Evolutionary conservation across 2,888 invertebrate genomes (phyloP), one percentile per base, ranked within the genome.

Genomic region (Cheilosia soror): DNA sequence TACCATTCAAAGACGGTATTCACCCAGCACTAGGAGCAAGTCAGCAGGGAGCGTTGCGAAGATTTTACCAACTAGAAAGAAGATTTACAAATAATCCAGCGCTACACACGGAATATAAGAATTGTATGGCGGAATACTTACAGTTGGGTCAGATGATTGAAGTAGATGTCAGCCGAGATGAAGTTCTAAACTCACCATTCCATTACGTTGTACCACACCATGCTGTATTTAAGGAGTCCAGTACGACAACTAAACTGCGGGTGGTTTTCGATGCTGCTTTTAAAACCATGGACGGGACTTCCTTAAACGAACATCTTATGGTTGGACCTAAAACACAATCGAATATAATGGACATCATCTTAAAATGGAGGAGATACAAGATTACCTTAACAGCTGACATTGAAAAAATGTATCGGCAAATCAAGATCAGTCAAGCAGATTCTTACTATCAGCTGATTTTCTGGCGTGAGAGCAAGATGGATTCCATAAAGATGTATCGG

Each of bases 201-300:
- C 65, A 75, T 42, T 75, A 75, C 25, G 13, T 65, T 57, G 55
- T 63, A 2, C 55, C 33, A 44, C 37, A 75, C 29, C 57, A 75
- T 37, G 75, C 75, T 11, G 58, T 75, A 5, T 58, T 65, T 7
- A 57, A 73, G 49, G 73, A 73, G 33, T 55, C 73, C 20, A 76
- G 76, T 33, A 58, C 76, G 0, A 60, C 66, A 40, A 65, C 65
- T 4, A 57, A 49, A 4, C 11, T 57, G 1, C 55, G 75, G 2
- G 57, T 65, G 2, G 57, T 60, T 4, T 76, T 76, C 13, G 65
- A 76, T 25, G 65, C 57, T 9, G n/a, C 75, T 5, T 57, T 57
- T 57, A 47, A 68, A 33, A 68, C 68, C 9, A 4, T 66, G 1
- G 58, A 76, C 4, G 40, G 27, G 9, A 49, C 40, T 7, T 76